A percentile compares a stretch with the other conserved stretches of the same genome.
phyloP scores from a whole-genome alignment of 2,797 vertebrate genomes.

The Smutsia temminckii region DNA sequence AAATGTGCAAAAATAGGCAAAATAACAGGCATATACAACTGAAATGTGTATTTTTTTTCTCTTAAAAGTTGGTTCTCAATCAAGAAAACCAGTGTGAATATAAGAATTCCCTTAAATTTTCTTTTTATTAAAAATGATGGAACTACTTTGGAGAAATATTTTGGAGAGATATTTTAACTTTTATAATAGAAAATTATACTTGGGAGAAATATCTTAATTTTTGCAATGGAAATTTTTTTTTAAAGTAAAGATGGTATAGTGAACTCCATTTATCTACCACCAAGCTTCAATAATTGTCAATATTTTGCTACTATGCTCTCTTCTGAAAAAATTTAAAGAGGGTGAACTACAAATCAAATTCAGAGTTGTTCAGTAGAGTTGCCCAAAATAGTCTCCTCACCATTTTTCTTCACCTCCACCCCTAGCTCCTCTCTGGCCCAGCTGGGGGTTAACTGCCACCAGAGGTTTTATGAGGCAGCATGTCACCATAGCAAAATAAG shows the following conservation, averaged over 20 bases:
- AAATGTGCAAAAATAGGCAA: not conserved
- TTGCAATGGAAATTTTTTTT: not conserved
- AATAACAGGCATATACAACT: not conserved
- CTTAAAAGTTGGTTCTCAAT: conserved; percentile 20
- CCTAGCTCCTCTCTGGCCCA: not conserved
- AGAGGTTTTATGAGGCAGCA: not conserved
- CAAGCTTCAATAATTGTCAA: not conserved
- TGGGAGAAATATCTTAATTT: not conserved
- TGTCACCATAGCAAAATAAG: not conserved
- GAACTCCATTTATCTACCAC: not conserved
- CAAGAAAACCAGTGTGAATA: conserved; percentile 24
- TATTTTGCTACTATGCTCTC: not conserved
- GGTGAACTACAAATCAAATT: not conserved
- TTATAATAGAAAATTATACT: not conserved
- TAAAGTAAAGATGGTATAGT: not conserved
- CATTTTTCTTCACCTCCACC: no score
- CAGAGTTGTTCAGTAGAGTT: not conserved
- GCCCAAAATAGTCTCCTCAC: not conserved
- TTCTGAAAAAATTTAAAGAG: not conserved
- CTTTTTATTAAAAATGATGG: conserved; percentile 10
- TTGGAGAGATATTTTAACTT: not conserved
- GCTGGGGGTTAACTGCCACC: not conserved
- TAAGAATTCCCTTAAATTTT: not conserved
- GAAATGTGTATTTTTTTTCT: not conserved
- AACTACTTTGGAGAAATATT: not conserved